Conservation (phyloP, 2,113 vertebrate species). For the Rhineura floridana region DNA sequence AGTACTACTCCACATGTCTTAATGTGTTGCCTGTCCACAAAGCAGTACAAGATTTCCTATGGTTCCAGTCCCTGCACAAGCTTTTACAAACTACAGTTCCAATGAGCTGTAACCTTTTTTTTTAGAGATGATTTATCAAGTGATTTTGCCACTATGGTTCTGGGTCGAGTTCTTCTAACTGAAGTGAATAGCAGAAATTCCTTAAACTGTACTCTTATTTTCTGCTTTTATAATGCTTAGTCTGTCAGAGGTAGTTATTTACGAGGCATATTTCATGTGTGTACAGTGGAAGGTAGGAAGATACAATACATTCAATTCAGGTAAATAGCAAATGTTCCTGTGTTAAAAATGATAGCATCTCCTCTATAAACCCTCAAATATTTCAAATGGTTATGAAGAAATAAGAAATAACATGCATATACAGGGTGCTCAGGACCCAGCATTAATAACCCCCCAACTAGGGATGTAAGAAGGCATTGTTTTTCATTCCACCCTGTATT, state of each 20-base stretch:
- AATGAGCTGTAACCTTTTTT: conserved; percentile 14
- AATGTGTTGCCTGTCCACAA: conserved; percentile 9
- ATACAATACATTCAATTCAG: not conserved
- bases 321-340: not conserved
- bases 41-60: conserved; percentile 5
- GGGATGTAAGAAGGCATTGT: too few relatives aligned
- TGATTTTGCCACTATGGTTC: not conserved
- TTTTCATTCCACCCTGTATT: too few relatives aligned
- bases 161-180: not conserved
- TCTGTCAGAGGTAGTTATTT: not conserved
- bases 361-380: not conserved
- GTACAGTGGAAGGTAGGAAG: not conserved
- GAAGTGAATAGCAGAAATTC: not conserved
- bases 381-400: not conserved
- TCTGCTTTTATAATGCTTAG: not conserved
- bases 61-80: conserved; percentile 3
- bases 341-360: not conserved
- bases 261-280: not conserved
- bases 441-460: too few relatives aligned
- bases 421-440: not conserved
- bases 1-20: conserved; percentile 5
- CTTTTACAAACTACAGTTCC: not conserved
- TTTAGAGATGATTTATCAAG: conserved; percentile 33
- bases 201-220: conserved; percentile 15
- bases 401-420: not conserved